Base-by-base conservation (phyloP, 2,113 vertebrate species). In the Oryzias melastigma region DNA sequence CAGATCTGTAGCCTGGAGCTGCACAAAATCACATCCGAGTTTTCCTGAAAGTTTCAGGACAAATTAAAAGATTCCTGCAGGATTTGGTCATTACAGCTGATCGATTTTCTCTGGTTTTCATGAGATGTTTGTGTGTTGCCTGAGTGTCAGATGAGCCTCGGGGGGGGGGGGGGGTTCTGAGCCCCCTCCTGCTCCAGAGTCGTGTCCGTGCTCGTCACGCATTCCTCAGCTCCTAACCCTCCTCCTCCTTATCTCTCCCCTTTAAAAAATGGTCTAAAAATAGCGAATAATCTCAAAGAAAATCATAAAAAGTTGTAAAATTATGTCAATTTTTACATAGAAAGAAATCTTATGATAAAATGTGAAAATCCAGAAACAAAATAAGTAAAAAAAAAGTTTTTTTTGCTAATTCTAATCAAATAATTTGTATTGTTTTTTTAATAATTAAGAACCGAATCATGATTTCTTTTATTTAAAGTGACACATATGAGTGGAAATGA, bases 131-230 rank as follows among this genome's bases (percentile, higher is more conserved):
- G 25, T 24, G 12, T 59, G 5, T 58, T 40, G 62, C 66, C 27
- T 14, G 16, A 18, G 44, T 18, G 35, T 56, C 5, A 24, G 14
- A 53, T 56, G 54, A 58, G 52, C 49, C 0, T 45, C 66, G 64
- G 50, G 8, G 66, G 41, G 56, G 52, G 52, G 70, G 51, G 51
- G 48, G 73, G 67, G 55, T 82, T 65, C 45, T 20, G 20, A 25
- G 45, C 62, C 70, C 73, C 74, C 69, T 58, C 62, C 51, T 73
- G 76, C 74, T 62, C 52, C 54, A 73, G 47, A 81, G 64, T 84
- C 89, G 47, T 89, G 89, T 88, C 83, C 53, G 58, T 81, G 85
- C 89, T 85, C 80, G 87, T 83, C 70, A 84, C 72, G 68, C 85
- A 89, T 90, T 89, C 88, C 88, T 58, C 58, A 71, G 75, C 58